A percentile compares a stretch with the other conserved stretches of the same genome.
Conservation (phyloP, 2,888 invertebrate genomes). For the Dolomedes plantarius region DNA sequence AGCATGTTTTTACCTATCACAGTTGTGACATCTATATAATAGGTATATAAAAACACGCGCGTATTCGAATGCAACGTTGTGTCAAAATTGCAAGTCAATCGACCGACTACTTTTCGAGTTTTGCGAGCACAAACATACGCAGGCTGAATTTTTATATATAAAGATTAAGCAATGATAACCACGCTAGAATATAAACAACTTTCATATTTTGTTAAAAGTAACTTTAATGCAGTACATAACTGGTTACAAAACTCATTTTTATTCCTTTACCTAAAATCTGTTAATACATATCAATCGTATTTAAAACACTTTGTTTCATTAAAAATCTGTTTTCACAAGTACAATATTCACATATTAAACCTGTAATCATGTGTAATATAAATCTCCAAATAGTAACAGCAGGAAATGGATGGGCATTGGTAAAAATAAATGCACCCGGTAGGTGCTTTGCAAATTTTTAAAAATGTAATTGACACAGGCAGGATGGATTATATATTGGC, state of each 20-base stretch:
- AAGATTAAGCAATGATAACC: no score
- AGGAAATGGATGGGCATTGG: neutral
- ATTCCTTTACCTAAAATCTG: constrained; percentile 6
- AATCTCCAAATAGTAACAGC: neutral
- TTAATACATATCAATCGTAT: neutral
- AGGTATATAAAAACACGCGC: no score
- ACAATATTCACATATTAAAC: neutral
- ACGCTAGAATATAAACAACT: no score
- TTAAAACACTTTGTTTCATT: constrained; percentile 4
- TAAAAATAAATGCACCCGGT: constrained; percentile 1
- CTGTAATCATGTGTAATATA: neutral
- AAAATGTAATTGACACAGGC: neutral
- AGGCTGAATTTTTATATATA: no score
- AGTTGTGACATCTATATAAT: no score
- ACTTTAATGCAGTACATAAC: neutral
- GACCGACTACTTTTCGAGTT: no score
- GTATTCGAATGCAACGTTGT: no score
- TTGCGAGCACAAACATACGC: no score
- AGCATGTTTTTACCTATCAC: no score
- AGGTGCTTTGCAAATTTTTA: neutral
- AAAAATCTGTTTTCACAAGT: neutral
- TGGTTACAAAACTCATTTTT: neutral
- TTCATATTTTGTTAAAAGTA: neutral
- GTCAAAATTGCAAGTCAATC: no score
- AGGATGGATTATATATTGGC: neutral